phyloP scores from a whole-genome alignment of 2,113 vertebrate genomes.

The Camelus bactrianus region DNA sequence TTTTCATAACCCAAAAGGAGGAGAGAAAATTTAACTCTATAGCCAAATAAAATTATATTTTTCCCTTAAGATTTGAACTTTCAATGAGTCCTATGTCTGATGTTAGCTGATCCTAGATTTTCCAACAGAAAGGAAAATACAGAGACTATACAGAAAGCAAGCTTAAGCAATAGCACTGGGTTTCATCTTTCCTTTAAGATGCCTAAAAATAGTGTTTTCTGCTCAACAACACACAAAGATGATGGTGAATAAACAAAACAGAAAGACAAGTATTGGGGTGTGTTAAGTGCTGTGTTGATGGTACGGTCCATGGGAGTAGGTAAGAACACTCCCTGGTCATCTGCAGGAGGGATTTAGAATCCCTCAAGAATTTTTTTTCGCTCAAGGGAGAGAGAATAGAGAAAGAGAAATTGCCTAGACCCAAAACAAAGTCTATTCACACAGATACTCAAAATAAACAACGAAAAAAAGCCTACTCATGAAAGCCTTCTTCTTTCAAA shows the following conservation, averaged over 20 bases:
- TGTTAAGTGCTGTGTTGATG: not conserved
- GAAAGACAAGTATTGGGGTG: not conserved
- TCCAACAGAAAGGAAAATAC: constrained; percentile 18
- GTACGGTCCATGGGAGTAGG: not conserved
- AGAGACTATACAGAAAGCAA: not conserved
- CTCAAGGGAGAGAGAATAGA: not conserved
- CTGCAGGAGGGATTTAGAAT: not conserved
- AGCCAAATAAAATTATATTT: not conserved
- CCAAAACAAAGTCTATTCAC: not conserved
- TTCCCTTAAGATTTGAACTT: not conserved
- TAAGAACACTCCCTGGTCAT: not conserved
- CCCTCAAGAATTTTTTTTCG: not conserved
- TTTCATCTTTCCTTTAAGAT: not conserved
- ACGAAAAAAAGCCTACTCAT: not conserved
- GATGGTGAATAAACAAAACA: not conserved
- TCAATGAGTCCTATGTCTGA: not conserved
- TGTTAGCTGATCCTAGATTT: not conserved
- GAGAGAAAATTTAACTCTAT: not conserved
- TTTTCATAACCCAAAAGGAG: not conserved
- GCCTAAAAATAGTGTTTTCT: not conserved
- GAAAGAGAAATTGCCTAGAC: not conserved
- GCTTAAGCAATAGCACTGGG: not conserved
- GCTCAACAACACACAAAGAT: not conserved
- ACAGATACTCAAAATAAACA: not conserved
- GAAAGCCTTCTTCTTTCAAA: constrained; percentile 26